These are phyloP conservation scores for Pipa parva DNA, from an alignment of 2,113 vertebrate genomes.

Conservation along the genomic window DNA sequence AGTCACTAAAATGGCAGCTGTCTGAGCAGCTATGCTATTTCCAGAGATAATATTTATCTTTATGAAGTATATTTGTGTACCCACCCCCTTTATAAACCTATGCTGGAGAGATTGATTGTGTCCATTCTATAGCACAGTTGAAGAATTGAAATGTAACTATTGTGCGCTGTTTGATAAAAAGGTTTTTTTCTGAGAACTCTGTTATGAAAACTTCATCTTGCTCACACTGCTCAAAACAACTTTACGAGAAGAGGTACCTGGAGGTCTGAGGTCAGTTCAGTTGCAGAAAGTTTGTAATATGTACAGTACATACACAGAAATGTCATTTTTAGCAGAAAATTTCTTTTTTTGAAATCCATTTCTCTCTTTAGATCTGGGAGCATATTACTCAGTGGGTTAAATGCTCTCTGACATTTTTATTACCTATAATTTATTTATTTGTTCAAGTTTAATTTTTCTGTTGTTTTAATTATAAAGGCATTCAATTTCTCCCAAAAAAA, in stretches of 20 bases:
- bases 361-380: neutral
- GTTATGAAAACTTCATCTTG: no score
- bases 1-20: slow-evolving; percentile 32
- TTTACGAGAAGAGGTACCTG: no score
- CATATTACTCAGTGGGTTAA: no score
- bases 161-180: slow-evolving; percentile 1
- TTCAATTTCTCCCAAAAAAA: no score
- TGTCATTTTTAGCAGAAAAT: neutral
- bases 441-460: no score
- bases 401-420: no score
- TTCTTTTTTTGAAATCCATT: no score
- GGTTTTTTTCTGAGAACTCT: neutral
- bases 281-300: neutral
- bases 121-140: slow-evolving; percentile 8
- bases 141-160: neutral
- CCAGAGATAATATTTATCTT: slow-evolving; percentile 39
- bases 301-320: neutral
- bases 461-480: no score
- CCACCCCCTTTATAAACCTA: slow-evolving; percentile 3
- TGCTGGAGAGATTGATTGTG: slow-evolving; percentile 20
- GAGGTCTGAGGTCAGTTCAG: no score
- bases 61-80: slow-evolving; percentile 19
- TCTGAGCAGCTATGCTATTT: slow-evolving; percentile 26
- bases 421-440: no score
- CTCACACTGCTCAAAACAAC: no score